A percentile compares a stretch with the other conserved stretches of the same genome.
Evolutionary conservation across 2,888 invertebrate species (phyloP).

Genomic region (Neoascia interrupta): DNA sequence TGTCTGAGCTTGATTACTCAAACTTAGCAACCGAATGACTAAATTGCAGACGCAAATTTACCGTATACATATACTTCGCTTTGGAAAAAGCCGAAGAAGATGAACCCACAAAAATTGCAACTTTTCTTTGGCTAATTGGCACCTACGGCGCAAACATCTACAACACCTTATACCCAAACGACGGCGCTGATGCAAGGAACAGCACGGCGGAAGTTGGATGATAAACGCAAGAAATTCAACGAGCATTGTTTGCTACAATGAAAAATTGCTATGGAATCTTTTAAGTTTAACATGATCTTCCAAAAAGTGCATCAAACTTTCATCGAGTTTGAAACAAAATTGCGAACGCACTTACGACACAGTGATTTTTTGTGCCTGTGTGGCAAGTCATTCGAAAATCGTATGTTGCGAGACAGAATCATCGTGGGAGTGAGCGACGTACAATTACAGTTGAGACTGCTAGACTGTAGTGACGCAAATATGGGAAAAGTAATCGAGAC

Average conservation of each 20-base stretch:
- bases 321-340: slow-evolving; percentile 49
- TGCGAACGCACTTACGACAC: slow-evolving; percentile 39
- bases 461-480: slow-evolving; percentile 41
- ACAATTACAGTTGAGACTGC: slow-evolving; percentile 28
- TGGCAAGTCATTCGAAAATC: slow-evolving; percentile 22
- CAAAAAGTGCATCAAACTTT: slow-evolving; percentile 58
- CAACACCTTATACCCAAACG: slow-evolving; percentile 38
- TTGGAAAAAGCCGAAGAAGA: background rate
- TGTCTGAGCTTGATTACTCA: no score
- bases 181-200: background rate
- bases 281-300: slow-evolving; percentile 51
- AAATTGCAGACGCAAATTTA: slow-evolving; percentile 15
- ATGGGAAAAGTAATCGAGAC: slow-evolving; percentile 38
- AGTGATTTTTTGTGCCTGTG: slow-evolving; percentile 56
- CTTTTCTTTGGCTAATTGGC: slow-evolving; percentile 47
- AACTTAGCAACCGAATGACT: slow-evolving; percentile 27
- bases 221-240: no score
- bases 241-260: no score
- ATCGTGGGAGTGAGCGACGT: slow-evolving; percentile 44
- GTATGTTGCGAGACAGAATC: slow-evolving; percentile 58
- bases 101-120: slow-evolving; percentile 4
- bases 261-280: slow-evolving; percentile 46
- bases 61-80: slow-evolving; percentile 15
- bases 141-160: slow-evolving; percentile 21
- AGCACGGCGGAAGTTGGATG: background rate